phyloP scores from a whole-genome alignment of 1,140 invertebrate species.

The Euschistus heros region DNA sequence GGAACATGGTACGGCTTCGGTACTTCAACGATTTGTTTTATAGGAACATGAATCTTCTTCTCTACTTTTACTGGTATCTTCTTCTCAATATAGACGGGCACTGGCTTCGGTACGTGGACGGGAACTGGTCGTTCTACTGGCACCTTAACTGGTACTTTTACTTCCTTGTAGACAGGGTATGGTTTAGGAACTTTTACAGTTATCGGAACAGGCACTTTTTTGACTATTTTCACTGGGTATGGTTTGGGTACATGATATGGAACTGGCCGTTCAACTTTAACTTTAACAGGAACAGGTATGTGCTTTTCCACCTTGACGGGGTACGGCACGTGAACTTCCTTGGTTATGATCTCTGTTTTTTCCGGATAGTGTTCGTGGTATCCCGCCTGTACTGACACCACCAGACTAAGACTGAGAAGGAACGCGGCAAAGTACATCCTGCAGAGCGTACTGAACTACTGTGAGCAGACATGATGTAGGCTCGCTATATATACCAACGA shows the following conservation, averaged over 20 bases:
- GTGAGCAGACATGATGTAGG: too few species aligned
- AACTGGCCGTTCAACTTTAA: slow-evolving; percentile 34
- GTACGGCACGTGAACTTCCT: slow-evolving; percentile 57
- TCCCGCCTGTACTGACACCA: too few species aligned
- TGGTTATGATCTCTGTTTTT: slow-evolving; percentile 43
- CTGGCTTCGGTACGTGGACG: slow-evolving; percentile 27
- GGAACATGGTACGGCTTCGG: slow-evolving; percentile 43
- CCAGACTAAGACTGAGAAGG: too few species aligned
- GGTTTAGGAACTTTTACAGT: not conserved
- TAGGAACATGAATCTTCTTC: slow-evolving; percentile 29
- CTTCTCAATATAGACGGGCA: slow-evolving; percentile 25
- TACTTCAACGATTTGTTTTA: slow-evolving; percentile 27
- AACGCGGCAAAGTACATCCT: too few species aligned
- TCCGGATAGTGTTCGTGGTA: slow-evolving; percentile 32
- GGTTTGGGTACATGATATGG: slow-evolving; percentile 20
- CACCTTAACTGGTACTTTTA: slow-evolving; percentile 28
- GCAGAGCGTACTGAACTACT: too few species aligned
- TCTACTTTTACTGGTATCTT: slow-evolving; percentile 31
- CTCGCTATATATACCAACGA: too few species aligned
- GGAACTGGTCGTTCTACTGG: slow-evolving; percentile 28
- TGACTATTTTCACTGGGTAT: slow-evolving; percentile 21
- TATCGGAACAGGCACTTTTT: not conserved
- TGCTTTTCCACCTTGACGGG: slow-evolving; percentile 34
- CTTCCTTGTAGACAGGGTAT: slow-evolving; percentile 27
- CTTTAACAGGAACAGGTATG: slow-evolving; percentile 38